Evolutionary conservation across 2,797 vertebrate genomes (phyloP).

Genomic region (Alcedo quadribrachys): DNA sequence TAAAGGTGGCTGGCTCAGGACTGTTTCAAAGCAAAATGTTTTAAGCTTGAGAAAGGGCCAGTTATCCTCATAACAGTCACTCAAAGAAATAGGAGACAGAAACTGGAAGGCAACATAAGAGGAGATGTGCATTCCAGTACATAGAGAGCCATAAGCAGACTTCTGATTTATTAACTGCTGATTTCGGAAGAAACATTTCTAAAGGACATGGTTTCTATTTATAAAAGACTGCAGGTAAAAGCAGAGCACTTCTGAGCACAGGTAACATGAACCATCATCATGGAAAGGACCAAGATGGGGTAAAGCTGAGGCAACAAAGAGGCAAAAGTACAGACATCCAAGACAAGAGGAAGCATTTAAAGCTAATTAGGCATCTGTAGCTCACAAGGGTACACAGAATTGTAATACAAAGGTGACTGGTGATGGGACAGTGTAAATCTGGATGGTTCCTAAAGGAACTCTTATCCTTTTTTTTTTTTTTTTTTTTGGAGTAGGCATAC

Average conservation of each 20-base stretch:
- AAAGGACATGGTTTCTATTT: background rate
- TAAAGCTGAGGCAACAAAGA: background rate
- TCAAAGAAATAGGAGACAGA: background rate
- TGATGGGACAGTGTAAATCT: background rate
- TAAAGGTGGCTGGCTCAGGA: background rate
- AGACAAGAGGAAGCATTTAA: background rate
- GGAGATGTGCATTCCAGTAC: background rate
- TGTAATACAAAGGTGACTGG: background rate
- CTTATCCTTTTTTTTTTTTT: background rate
- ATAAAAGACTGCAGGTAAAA: background rate
- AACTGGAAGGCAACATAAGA: background rate
- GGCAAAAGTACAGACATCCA: accelerated
- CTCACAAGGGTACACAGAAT: background rate
- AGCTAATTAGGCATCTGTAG: background rate
- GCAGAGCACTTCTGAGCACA: background rate
- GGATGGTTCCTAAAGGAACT: background rate
- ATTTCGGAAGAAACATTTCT: background rate
- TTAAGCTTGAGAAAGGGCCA: background rate
- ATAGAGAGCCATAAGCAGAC: accelerated
- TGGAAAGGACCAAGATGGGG: background rate
- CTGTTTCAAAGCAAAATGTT: background rate
- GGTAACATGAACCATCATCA: background rate
- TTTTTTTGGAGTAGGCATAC: background rate
- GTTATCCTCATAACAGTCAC: background rate
- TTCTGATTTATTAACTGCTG: background rate